These are phyloP conservation scores for Escarpia spicata DNA, from an alignment of 2,888 invertebrate species.

Conservation along the genomic window DNA sequence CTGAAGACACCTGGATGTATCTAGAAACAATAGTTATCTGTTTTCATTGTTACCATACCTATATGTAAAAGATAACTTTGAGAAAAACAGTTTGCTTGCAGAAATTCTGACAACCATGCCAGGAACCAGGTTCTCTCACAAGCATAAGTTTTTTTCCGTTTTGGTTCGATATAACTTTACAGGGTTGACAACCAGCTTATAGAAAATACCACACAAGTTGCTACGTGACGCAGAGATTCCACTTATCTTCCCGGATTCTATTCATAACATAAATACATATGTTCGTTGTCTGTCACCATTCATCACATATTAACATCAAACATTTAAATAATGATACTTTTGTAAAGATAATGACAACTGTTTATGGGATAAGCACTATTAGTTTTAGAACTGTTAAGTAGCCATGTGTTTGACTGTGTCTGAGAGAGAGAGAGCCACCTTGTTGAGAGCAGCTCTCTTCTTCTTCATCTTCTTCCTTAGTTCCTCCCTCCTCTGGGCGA, in stretches of 20 bases:
- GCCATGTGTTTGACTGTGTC: background rate
- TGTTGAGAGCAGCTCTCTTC: conserved; percentile 38
- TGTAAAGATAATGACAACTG: background rate
- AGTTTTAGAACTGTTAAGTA: conserved; percentile 20
- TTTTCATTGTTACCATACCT: no score
- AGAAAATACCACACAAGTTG: no score
- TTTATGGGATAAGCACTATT: background rate
- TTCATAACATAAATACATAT: background rate
- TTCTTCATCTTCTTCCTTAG: conserved; percentile 52
- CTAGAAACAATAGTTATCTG: no score
- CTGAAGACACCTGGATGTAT: no score
- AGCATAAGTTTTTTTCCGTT: background rate
- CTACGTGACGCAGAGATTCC: no score
- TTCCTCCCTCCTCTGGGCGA: conserved; percentile 50
- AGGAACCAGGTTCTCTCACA: no score
- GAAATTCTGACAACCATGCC: no score
- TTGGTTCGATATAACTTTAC: background rate
- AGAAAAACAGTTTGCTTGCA: no score
- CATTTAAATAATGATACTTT: background rate
- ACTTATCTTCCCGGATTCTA: no score
- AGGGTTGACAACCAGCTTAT: background rate
- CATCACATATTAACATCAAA: background rate
- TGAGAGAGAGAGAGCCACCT: background rate
- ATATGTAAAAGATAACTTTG: background rate
- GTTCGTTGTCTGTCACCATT: background rate